Conservation (phyloP, 2,797 vertebrate genomes). For the Xiphophorus birchmanni region DNA sequence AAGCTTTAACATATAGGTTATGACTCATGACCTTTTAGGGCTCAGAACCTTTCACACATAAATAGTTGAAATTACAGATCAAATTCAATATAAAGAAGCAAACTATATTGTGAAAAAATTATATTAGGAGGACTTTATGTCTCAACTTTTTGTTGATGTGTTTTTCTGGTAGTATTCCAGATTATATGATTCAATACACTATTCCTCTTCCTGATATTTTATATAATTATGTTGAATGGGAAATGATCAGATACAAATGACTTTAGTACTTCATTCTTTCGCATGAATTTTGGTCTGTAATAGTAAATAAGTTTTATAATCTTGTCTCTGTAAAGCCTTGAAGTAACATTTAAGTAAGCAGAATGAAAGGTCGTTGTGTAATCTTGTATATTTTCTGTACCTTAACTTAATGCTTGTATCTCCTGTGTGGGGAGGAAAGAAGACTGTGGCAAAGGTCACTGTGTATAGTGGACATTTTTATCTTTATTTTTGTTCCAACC, state of each 20-base stretch:
- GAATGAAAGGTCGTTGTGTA: not conserved
- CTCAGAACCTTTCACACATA: not conserved
- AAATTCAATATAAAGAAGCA: not conserved
- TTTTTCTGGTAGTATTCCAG: slow-evolving; percentile 3
- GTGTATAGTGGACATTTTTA: slow-evolving; percentile 7
- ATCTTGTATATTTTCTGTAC: slow-evolving; percentile 2
- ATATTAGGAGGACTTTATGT: not conserved
- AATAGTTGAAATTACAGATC: not conserved
- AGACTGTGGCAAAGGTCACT: slow-evolving; percentile 25
- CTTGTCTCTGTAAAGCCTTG: not conserved
- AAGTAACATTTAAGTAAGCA: not conserved
- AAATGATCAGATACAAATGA: not conserved
- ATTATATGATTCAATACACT: too few relatives aligned
- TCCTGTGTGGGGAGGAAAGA: not conserved
- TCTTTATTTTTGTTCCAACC: not conserved
- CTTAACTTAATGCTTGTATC: slow-evolving; percentile 19
- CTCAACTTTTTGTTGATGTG: not conserved
- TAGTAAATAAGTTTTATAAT: slow-evolving; percentile 2
- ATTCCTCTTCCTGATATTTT: not conserved
- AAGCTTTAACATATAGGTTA: slow-evolving; percentile 32
- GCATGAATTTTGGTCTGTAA: slow-evolving; percentile 7
- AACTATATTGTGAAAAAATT: not conserved
- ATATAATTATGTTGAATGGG: not conserved
- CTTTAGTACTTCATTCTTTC: not conserved
- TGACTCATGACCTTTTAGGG: not conserved